Evolutionary conservation across 1,140 invertebrate genomes (phyloP).

Genomic region (Paralvinella palmiformis): DNA sequence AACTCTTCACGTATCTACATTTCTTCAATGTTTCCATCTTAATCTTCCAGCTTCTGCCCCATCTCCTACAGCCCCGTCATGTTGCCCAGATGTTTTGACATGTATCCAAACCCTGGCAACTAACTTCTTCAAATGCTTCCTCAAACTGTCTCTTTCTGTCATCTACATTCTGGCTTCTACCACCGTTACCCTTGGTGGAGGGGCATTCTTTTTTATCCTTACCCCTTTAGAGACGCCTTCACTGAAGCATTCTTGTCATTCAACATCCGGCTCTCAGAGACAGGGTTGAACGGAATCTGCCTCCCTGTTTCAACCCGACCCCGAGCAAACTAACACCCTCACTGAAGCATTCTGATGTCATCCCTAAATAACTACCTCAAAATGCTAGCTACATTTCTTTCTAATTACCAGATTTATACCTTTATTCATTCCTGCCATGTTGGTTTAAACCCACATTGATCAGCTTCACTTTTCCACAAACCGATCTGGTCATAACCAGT

Average conservation of each 20-base stretch:
- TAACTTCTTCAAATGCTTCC: neutral
- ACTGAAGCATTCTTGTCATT: too few relatives aligned
- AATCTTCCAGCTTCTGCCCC: too few relatives aligned
- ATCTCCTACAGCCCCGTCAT: neutral
- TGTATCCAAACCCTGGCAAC: neutral
- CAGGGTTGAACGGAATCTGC: too few relatives aligned
- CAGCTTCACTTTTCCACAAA: neutral
- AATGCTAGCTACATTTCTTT: neutral
- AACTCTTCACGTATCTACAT: neutral
- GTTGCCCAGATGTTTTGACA: neutral
- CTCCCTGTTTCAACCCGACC: too few relatives aligned
- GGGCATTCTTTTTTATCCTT: too few relatives aligned
- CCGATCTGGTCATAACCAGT: neutral
- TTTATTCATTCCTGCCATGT: neutral
- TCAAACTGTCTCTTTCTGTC: too few relatives aligned
- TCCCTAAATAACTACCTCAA: constrained; percentile 1
- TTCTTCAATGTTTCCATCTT: neutral
- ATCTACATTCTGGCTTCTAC: too few relatives aligned
- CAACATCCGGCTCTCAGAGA: too few relatives aligned
- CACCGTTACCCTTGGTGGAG: too few relatives aligned
- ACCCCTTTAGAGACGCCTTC: too few relatives aligned
- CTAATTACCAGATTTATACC: neutral
- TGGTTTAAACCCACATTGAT: neutral
- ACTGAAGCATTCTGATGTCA: neutral
- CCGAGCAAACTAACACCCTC: too few relatives aligned